Percentiles rank a stretch among this genome's conserved stretches.
Conservation (phyloP, 2,888 invertebrate species). For the Sussaba pulchella region DNA sequence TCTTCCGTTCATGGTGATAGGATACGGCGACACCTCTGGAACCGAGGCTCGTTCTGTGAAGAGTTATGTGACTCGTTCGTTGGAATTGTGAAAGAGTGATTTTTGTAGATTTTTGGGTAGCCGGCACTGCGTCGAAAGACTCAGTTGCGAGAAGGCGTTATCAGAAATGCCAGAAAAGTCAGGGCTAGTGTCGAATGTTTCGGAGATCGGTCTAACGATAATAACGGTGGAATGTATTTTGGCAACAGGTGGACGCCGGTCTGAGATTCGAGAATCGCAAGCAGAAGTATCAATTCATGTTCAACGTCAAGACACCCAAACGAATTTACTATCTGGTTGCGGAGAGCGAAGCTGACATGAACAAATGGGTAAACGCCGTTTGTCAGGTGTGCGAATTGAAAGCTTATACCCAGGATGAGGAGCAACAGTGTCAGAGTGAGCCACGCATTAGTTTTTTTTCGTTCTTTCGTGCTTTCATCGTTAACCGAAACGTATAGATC, state of each 20-base stretch:
- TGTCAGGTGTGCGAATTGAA: constrained; percentile 96
- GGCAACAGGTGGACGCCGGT: constrained; percentile 92
- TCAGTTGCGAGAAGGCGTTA: too few species aligned
- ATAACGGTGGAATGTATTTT: neutral
- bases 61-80: too few species aligned
- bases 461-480: constrained; percentile 49
- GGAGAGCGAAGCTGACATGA: constrained; percentile 96
- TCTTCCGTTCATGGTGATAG: too few species aligned
- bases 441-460: constrained; percentile 35
- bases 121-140: too few species aligned
- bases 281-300: constrained; percentile 93
- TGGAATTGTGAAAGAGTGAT: too few species aligned
- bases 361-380: constrained; percentile 97
- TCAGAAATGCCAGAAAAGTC: too few species aligned
- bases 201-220: neutral
- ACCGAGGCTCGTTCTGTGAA: too few species aligned
- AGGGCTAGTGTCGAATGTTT: neutral
- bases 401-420: constrained; percentile 88
- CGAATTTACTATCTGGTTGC: constrained; percentile 97
- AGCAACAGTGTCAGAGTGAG: constrained; percentile 83
- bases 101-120: too few species aligned
- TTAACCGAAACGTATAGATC: too few species aligned
- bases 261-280: constrained; percentile 93
- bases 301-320: constrained; percentile 95
- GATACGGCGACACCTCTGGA: too few species aligned